Conservation (phyloP, 2,797 vertebrate genomes). For the Gymnocypris eckloni region DNA sequence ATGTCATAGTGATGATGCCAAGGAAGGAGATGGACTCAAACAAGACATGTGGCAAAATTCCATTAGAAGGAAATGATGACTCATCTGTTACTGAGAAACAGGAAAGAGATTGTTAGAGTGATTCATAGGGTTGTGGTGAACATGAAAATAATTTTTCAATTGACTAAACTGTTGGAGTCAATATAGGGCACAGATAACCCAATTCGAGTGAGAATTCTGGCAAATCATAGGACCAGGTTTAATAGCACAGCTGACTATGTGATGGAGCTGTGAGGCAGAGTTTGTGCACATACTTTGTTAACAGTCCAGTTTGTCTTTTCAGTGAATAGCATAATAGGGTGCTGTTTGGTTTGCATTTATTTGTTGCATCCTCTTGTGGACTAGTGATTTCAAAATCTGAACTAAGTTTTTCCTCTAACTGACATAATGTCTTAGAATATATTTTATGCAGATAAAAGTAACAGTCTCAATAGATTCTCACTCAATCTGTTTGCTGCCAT, state of each 20-base stretch:
- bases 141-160: neutral
- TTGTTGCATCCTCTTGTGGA: neutral
- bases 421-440: neutral
- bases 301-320: neutral
- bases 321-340: neutral
- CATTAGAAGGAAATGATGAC: neutral
- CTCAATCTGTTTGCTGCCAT: neutral
- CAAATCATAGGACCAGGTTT: neutral
- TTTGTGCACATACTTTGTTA: neutral
- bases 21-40: neutral
- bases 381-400: neutral
- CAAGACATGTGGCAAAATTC: constrained; percentile 1
- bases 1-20: constrained; percentile 4
- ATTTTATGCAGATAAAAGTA: neutral
- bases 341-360: neutral
- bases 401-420: neutral
- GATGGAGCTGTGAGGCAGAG: neutral
- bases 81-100: constrained; percentile 17
- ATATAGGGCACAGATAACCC: neutral
- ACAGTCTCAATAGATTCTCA: neutral
- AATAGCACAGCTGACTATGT: neutral
- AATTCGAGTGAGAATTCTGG: neutral
- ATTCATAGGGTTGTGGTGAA: neutral
- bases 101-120: neutral
- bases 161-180: neutral